A percentile compares a stretch with the other conserved stretches of the same genome.
phyloP scores from a whole-genome alignment of 35 echinoderm and acorn worm species.

The Stichopus chloronotus region DNA sequence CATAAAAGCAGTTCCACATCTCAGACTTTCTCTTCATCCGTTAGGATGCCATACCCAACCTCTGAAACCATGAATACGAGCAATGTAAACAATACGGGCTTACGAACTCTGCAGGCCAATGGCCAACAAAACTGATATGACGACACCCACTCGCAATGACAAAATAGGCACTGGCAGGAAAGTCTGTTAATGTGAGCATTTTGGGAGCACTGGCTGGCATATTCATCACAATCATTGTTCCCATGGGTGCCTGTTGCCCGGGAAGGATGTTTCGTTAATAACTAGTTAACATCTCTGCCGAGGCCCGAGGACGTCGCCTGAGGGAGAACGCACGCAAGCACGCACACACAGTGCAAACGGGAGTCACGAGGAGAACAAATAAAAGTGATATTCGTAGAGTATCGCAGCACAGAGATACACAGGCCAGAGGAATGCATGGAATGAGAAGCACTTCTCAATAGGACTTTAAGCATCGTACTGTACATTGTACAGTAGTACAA shows the following conservation, averaged over 20 bases:
- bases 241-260: constrained; percentile 10
- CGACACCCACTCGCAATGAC: constrained; percentile 10
- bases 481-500: background rate
- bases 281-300: background rate
- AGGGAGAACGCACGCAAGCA: background rate
- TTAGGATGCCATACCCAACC: too few species aligned
- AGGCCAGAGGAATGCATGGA: constrained; percentile 26
- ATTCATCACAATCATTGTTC: constrained; percentile 23
- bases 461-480: background rate
- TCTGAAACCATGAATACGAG: too few species aligned
- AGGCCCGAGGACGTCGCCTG: background rate
- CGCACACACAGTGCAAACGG: constrained; percentile 14
- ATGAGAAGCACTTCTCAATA: constrained; percentile 51
- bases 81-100: constrained; percentile 15
- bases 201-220: background rate
- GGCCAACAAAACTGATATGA: background rate
- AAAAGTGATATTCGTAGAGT: background rate
- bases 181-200: constrained; percentile 11
- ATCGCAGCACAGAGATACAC: constrained; percentile 21
- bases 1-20: too few species aligned
- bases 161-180: constrained; percentile 21
- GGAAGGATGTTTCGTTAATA: constrained; percentile 48
- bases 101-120: background rate
- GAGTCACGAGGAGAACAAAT: constrained; percentile 34
- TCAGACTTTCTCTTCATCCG: too few species aligned